Conservation (phyloP, 2,113 vertebrate species). For the Perognathus longimembris region DNA sequence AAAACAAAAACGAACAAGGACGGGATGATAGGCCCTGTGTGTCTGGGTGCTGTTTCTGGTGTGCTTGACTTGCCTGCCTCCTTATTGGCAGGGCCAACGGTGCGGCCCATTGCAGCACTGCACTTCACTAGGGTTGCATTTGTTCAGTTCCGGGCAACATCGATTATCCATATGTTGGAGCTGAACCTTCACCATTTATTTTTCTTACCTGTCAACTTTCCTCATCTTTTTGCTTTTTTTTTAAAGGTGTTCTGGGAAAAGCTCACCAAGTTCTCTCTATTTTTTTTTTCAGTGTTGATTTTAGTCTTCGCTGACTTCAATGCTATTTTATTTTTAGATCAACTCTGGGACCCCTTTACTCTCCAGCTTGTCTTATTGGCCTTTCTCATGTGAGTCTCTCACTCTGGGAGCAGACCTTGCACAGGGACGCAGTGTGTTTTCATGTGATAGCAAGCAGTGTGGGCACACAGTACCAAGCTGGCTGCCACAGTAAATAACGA, state of each 20-base stretch:
- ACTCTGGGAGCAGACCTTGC: not conserved
- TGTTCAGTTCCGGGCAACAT: not conserved
- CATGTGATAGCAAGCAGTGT: not conserved
- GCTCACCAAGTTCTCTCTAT: not conserved
- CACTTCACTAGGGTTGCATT: not conserved
- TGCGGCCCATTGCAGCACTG: not conserved
- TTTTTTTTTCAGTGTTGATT: not conserved
- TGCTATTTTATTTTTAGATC: constrained; percentile 18
- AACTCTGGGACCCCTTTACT: not conserved
- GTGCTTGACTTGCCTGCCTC: too few relatives aligned
- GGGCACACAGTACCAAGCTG: not conserved
- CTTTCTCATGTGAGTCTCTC: not conserved
- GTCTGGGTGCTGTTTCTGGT: not conserved
- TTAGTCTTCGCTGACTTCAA: not conserved
- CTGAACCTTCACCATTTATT: not conserved
- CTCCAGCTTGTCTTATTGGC: not conserved
- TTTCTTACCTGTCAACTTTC: not conserved
- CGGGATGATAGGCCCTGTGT: not conserved
- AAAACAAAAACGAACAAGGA: not conserved
- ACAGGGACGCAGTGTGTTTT: not conserved
- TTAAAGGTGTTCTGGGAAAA: constrained; percentile 11
- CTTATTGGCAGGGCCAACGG: not conserved
- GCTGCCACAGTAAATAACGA: not conserved
- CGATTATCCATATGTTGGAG: not conserved
- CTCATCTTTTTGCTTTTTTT: not conserved